phyloP scores from a whole-genome alignment of 2,113 vertebrate species.

The Microcebus murinus region DNA sequence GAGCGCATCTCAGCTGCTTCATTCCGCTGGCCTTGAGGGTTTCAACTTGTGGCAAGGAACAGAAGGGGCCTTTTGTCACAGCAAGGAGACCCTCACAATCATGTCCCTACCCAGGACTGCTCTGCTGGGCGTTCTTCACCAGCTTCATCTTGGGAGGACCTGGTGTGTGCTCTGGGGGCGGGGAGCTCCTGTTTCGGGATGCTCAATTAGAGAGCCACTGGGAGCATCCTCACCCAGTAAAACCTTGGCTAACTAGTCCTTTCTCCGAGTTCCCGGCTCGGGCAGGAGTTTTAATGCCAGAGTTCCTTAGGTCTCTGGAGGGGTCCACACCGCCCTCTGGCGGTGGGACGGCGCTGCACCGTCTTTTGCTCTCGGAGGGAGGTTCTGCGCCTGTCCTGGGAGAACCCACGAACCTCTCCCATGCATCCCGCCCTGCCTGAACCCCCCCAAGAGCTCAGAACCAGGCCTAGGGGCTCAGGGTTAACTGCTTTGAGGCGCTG shows the following conservation, averaged over 20 bases:
- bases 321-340: slow-evolving; percentile 9
- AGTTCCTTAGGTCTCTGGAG: neutral
- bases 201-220: neutral
- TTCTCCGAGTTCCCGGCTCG: neutral
- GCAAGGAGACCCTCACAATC: neutral
- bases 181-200: neutral
- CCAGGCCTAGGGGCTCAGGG: neutral
- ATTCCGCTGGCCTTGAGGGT: neutral
- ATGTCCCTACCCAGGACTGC: neutral
- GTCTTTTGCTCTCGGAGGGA: neutral
- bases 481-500: neutral
- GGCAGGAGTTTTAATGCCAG: neutral
- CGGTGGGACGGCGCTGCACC: neutral
- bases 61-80: neutral
- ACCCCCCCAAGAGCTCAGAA: neutral
- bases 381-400: neutral
- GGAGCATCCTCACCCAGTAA: neutral
- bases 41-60: neutral
- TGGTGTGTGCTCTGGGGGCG: neutral
- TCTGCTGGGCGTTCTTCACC: neutral
- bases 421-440: neutral
- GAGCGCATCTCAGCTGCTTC: neutral
- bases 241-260: too few species aligned
- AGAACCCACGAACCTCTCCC: neutral
- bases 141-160: neutral